Evolutionary conservation across 2,113 vertebrate species (phyloP), one percentile per base, ranked within the genome.

Genomic region (Scortum barcoo): DNA sequence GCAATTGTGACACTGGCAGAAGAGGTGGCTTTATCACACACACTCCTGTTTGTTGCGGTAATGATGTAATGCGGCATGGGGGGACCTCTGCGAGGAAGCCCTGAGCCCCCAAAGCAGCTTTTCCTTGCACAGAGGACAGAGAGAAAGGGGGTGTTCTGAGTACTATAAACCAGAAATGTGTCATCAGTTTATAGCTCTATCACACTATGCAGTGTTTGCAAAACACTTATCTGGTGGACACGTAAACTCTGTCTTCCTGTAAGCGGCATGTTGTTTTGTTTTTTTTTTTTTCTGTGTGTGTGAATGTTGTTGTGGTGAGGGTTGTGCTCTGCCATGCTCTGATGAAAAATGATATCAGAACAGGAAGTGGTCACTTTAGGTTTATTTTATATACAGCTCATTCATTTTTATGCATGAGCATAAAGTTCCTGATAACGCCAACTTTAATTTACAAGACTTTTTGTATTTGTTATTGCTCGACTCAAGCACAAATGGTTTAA

Each of bases 191-290:
- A 5, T 33, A 28, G 54, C 78, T 50, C 3, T 86, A 88, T 83
- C 67, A 11, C 40, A 61, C 51, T 16, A 13, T 54, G 54, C 86
- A 86, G 70, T 51, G 72, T 86, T 84, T 69, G 68, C 74, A 71
- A 73, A 81, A 66, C 65, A 66, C 69, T 80, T 90, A 90, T 90
- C 87, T 86, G 62, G 72, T 48, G 40, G 72, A 68, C 79, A 54
- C 11, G 67, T 60, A 44, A 83, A 62, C 57, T 73, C 8, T 10
- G 11, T 67, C 77, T 92, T 93, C 89, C 89, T 87, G 85, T 87
- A 72, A 10, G 79, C 63, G 22, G 22, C 48, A 2, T 11, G 19
- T 9, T 40, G 26, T 58, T 17, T 30, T 67, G 42, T 44, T 12
- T 63, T 65, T 30, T 19, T 73, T 9, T 57, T 30, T 48, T 1